A percentile compares a stretch with the other conserved stretches of the same genome.
Evolutionary conservation across 2,113 vertebrate genomes (phyloP).

Genomic region (Sinocyclocheilus rhinocerous): DNA sequence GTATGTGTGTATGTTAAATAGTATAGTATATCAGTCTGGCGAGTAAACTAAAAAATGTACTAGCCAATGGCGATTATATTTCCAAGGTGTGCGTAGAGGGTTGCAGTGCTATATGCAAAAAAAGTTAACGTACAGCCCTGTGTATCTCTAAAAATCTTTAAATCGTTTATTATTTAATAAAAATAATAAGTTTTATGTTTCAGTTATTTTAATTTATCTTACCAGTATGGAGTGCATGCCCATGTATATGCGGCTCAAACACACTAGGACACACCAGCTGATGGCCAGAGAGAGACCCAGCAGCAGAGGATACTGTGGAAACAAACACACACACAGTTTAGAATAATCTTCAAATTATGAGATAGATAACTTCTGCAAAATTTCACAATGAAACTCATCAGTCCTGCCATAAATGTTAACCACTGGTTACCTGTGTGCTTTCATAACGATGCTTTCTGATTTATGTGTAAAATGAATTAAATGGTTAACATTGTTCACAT

Average conservation of each 20-base stretch:
- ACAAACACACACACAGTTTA: conserved; percentile 9
- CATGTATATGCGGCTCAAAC: conserved; percentile 95
- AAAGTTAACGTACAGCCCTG: too few relatives aligned
- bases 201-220: conserved; percentile 62
- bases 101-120: too few relatives aligned
- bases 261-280: conserved; percentile 93
- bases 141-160: background rate
- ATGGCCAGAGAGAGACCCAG: conserved; percentile 84
- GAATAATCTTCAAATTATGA: background rate
- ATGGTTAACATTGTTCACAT: background rate
- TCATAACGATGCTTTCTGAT: background rate
- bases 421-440: background rate
- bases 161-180: background rate
- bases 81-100: too few relatives aligned
- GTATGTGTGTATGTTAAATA: too few relatives aligned
- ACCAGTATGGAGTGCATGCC: conserved; percentile 99
- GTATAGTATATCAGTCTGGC: too few relatives aligned
- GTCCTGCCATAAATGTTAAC: background rate
- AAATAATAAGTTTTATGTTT: background rate
- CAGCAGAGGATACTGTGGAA: conserved; percentile 83
- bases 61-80: too few relatives aligned
- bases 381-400: background rate
- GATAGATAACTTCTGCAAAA: background rate
- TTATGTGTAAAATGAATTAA: background rate
- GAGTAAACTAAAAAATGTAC: too few relatives aligned